Conservation (phyloP, 1,140 invertebrate genomes). For the Drusus annulatus region DNA sequence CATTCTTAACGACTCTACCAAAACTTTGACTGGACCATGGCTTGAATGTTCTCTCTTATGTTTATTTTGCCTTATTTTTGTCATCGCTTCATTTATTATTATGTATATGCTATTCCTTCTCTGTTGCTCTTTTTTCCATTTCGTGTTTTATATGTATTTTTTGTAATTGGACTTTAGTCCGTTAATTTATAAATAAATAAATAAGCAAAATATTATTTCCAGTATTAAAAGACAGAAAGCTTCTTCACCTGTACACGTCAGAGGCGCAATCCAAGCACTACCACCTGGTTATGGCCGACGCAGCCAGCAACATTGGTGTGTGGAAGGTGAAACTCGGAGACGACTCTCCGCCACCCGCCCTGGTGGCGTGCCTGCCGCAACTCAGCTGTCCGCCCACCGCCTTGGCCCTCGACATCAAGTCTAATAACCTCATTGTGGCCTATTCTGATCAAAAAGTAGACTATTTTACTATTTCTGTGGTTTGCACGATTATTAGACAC, state of each 20-base stretch:
- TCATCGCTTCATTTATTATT: no score
- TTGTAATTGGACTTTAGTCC: no score
- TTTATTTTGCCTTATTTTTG: no score
- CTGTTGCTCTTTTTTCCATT: no score
- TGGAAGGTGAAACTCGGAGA: slow-evolving; percentile 68
- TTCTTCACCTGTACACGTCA: slow-evolving; percentile 72
- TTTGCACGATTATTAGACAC: no score
- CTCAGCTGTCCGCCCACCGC: slow-evolving; percentile 78
- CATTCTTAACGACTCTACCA: no score
- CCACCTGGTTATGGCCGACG: slow-evolving; percentile 77
- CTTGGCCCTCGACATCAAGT: slow-evolving; percentile 74
- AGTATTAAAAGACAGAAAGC: slow-evolving; percentile 69
- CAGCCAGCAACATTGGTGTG: slow-evolving; percentile 73
- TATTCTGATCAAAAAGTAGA: slow-evolving; percentile 80
- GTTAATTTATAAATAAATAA: no score
- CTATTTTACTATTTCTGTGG: no score
- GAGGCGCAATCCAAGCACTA: slow-evolving; percentile 64
- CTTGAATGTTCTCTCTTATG: no score
- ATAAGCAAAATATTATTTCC: slow-evolving; percentile 57
- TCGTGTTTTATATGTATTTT: no score
- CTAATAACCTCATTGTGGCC: slow-evolving; percentile 74
- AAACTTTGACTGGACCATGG: no score
- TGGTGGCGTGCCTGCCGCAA: slow-evolving; percentile 72
- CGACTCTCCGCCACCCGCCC: slow-evolving; percentile 69
- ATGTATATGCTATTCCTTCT: no score